Conservation (phyloP, 2,797 vertebrate species). For the Mormyrus hasselquistii region DNA sequence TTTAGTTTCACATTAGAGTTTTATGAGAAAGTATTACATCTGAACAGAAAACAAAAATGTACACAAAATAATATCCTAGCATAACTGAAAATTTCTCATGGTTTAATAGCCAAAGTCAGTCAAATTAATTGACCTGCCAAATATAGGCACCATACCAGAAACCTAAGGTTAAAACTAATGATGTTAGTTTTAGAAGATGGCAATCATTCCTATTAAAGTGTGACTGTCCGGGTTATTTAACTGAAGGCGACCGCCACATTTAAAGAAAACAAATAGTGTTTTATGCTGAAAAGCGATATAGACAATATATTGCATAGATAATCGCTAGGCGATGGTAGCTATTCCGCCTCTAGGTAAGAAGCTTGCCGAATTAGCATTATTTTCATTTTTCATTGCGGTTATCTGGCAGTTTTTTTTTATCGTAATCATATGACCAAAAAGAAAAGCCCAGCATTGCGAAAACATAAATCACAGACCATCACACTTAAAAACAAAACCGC, state of each 20-base stretch:
- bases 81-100: neutral
- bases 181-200: neutral
- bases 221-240: neutral
- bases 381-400: neutral
- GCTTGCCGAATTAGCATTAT: neutral
- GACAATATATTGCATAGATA: neutral
- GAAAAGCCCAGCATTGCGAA: neutral
- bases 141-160: conserved; percentile 8
- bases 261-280: neutral
- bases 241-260: neutral
- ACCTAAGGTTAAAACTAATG: neutral
- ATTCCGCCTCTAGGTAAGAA: neutral
- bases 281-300: neutral
- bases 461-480: neutral
- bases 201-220: neutral
- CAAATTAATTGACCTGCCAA: neutral
- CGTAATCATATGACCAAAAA: neutral
- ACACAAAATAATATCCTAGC: neutral
- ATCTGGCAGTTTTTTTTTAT: neutral
- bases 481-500: neutral
- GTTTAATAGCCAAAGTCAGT: neutral
- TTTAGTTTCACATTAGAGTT: neutral
- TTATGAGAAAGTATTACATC: neutral
- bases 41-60: neutral
- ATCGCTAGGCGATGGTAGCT: neutral